A percentile compares a stretch with the other conserved stretches of the same genome.
Conservation (phyloP, 2,113 vertebrate species). For the Crocuta crocuta region DNA sequence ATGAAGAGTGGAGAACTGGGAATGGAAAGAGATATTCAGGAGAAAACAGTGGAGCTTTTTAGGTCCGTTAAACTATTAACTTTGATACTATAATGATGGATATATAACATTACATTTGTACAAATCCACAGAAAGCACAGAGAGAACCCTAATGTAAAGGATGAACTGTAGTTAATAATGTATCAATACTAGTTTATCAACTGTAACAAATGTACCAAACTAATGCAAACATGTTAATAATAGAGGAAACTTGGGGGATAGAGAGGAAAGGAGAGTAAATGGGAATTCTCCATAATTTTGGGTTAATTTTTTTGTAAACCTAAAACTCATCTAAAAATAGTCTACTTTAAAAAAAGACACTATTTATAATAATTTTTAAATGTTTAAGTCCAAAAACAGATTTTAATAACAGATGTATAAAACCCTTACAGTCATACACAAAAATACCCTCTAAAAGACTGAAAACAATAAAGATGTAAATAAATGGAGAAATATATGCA, state of each 20-base stretch:
- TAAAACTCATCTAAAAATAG: not conserved
- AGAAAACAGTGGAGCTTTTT: not conserved
- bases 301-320: not conserved
- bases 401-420: not conserved
- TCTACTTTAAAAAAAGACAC: not conserved
- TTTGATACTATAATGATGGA: not conserved
- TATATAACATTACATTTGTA: not conserved
- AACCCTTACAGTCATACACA: not conserved
- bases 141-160: not conserved
- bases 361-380: not conserved
- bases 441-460: not conserved
- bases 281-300: not conserved
- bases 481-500: not conserved
- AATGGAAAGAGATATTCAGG: not conserved
- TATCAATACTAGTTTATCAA: not conserved
- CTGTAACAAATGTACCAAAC: not conserved
- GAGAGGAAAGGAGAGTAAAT: not conserved
- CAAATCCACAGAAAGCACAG: not conserved
- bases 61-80: not conserved
- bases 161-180: not conserved
- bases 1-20: not conserved
- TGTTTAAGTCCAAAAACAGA: not conserved
- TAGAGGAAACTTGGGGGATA: not conserved
- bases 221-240: not conserved
- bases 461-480: not conserved